A percentile compares a stretch with the other conserved stretches of the same genome.
Evolutionary conservation across 2,797 vertebrate genomes (phyloP).

Genomic region (Rhinella marina): DNA sequence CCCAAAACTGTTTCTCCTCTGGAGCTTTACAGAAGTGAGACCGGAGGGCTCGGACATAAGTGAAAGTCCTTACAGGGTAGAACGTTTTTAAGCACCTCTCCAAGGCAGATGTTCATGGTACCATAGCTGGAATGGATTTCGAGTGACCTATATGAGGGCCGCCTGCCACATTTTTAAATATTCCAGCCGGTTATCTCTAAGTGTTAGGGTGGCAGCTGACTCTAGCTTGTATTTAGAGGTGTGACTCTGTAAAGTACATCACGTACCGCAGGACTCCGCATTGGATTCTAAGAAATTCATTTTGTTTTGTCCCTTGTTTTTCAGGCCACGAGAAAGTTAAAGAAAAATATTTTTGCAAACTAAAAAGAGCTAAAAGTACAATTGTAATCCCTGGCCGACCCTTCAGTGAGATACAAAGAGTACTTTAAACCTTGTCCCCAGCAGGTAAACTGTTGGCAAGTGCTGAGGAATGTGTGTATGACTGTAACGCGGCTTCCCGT

Average conservation of each 20-base stretch:
- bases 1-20: not conserved
- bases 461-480: constrained; percentile 66
- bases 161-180: constrained; percentile 72
- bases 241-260: constrained; percentile 63
- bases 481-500: constrained; percentile 73
- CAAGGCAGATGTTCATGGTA: constrained; percentile 78
- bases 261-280: constrained; percentile 11
- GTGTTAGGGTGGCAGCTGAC: constrained; percentile 80
- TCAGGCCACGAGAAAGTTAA: not conserved
- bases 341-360: constrained; percentile 25
- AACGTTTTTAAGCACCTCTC: constrained; percentile 63
- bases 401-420: constrained; percentile 62
- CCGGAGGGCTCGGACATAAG: not conserved
- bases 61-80: not conserved
- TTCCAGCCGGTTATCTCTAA: constrained; percentile 61
- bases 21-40: not conserved
- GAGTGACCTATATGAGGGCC: constrained; percentile 76
- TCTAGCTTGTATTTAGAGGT: constrained; percentile 78
- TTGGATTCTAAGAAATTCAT: constrained; percentile 38
- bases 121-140: constrained; percentile 77
- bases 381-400: not conserved
- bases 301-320: not conserved
- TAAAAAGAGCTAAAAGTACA: not conserved
- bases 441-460: constrained; percentile 74
- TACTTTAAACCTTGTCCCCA: constrained; percentile 74